phyloP scores from a whole-genome alignment of 2,797 vertebrate genomes.

The Gymnothorax javanicus region DNA sequence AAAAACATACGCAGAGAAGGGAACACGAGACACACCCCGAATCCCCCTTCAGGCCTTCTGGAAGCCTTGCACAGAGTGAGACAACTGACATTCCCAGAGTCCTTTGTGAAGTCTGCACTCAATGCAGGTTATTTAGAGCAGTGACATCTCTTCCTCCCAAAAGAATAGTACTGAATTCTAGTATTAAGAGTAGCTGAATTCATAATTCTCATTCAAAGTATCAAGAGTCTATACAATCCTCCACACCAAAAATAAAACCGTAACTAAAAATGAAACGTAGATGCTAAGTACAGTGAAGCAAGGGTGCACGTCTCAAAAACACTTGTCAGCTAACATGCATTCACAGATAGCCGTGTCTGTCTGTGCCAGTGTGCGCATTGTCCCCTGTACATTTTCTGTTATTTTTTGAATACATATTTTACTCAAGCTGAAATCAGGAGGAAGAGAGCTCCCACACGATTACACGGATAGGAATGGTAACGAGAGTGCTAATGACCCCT shows the following conservation, averaged over 20 bases:
- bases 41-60: background rate
- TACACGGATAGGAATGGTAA: constrained; percentile 78
- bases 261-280: constrained; percentile 66
- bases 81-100: background rate
- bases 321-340: constrained; percentile 90
- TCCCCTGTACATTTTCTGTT: constrained; percentile 44
- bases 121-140: constrained; percentile 7
- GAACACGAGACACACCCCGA: background rate
- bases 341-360: constrained; percentile 69
- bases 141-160: background rate
- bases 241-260: constrained; percentile 15
- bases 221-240: constrained; percentile 40
- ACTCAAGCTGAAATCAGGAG: constrained; percentile 60
- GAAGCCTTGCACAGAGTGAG: background rate
- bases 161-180: constrained; percentile 20
- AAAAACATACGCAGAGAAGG: background rate
- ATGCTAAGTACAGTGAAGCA: constrained; percentile 83
- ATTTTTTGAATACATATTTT: constrained; percentile 69
- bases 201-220: constrained; percentile 23
- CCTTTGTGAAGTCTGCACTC: constrained; percentile 23
- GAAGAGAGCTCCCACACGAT: constrained; percentile 59
- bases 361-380: constrained; percentile 39
- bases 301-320: constrained; percentile 78
- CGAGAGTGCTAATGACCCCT: constrained; percentile 69
- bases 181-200: constrained; percentile 39